Conservation (phyloP, 1,140 invertebrate genomes). For the Diprion similis region DNA sequence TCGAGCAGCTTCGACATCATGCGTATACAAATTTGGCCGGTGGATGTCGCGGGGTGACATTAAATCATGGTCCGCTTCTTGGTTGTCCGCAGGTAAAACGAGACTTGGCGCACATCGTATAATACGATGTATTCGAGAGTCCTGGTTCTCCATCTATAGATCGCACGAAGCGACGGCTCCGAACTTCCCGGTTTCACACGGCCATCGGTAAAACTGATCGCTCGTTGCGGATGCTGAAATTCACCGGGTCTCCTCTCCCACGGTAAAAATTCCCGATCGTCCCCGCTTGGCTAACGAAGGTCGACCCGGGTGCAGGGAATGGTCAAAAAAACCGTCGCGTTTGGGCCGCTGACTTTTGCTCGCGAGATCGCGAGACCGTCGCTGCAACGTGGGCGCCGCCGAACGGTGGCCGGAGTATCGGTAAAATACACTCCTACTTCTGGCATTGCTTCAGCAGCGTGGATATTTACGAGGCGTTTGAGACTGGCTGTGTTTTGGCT, state of each 20-base stretch:
- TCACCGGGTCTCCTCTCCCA: no score
- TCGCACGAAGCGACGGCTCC: no score
- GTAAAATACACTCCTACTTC: conserved; percentile 12
- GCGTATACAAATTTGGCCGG: not conserved
- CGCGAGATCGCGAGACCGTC: no score
- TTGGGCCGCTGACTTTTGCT: no score
- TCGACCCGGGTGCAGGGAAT: not conserved
- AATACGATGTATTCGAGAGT: not conserved
- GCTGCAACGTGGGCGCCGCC: conserved; percentile 26
- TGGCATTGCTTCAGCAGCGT: conserved; percentile 7
- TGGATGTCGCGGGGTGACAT: conserved; percentile 10
- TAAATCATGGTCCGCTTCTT: conserved; percentile 13
- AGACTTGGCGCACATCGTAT: not conserved
- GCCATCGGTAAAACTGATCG: no score
- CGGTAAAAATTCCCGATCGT: no score
- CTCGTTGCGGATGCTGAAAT: no score
- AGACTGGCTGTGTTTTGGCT: not conserved
- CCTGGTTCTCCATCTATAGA: not conserved
- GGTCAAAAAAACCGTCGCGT: not conserved
- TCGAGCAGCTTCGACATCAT: not conserved
- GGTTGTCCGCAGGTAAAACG: not conserved
- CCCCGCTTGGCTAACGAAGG: no score
- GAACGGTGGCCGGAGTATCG: conserved; percentile 19
- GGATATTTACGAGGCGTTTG: conserved; percentile 27
- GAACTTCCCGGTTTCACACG: no score